phyloP scores from a whole-genome alignment of 2,888 invertebrate species.

The Pyrocoelia pectoralis region DNA sequence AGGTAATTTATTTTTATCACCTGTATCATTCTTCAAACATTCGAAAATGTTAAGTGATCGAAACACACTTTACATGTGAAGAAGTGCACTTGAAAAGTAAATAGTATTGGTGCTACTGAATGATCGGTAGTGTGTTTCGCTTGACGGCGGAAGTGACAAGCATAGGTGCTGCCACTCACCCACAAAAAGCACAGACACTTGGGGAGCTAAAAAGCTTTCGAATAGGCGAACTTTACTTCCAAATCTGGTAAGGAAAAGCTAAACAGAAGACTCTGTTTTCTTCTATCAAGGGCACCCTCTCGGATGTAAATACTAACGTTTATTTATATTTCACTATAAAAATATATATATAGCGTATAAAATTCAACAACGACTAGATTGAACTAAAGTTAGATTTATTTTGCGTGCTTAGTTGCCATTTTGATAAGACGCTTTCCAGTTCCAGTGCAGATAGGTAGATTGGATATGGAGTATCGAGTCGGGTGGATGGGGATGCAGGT shows the following conservation, averaged over 20 bases:
- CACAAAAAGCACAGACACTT: conserved; percentile 37
- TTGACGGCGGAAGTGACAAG: conserved; percentile 39
- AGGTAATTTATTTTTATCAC: background rate
- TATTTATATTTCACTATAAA: conserved; percentile 21
- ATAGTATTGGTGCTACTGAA: conserved; percentile 10
- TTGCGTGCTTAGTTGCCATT: conserved; percentile 60
- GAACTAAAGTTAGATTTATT: conserved; percentile 40
- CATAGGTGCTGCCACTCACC: conserved; percentile 38
- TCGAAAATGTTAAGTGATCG: background rate
- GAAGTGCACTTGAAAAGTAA: conserved; percentile 10
- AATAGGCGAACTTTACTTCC: conserved; percentile 17
- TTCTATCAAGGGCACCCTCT: conserved; percentile 21
- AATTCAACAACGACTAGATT: conserved; percentile 25
- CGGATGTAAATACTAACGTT: conserved; percentile 19
- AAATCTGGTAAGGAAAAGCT: conserved; percentile 20
- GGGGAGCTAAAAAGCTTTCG: conserved; percentile 35
- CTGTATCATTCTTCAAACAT: background rate
- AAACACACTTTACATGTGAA: conserved; percentile 6
- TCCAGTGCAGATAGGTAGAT: conserved; percentile 66
- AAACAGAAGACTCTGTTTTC: conserved; percentile 17
- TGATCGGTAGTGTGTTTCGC: conserved; percentile 23
- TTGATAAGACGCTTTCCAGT: conserved; percentile 61
- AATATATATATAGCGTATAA: conserved; percentile 19
- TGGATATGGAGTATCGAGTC: conserved; percentile 63
- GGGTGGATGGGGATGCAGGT: conserved; percentile 66